Conservation (phyloP, 2,113 vertebrate genomes). For the Corythornis cristatus region DNA sequence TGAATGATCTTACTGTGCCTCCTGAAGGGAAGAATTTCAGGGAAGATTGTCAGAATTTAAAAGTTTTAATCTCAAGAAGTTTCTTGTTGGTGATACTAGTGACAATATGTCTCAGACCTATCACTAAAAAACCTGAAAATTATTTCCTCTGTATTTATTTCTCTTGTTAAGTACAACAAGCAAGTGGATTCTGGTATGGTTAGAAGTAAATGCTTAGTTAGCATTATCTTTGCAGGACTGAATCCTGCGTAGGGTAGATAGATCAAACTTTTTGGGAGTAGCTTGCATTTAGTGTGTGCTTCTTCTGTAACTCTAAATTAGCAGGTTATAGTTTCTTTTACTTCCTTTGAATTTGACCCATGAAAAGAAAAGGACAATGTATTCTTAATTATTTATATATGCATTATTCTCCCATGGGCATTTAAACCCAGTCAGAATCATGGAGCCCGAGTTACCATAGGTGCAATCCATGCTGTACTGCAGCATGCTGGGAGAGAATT, state of each 20-base stretch:
- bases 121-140: background rate
- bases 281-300: background rate
- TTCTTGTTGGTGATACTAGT: background rate
- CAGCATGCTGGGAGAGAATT: background rate
- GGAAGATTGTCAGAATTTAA: background rate
- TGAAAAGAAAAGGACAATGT: background rate
- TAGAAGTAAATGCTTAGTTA: background rate
- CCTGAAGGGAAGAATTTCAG: constrained; percentile 6
- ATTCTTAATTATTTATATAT: background rate
- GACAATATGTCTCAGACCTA: background rate
- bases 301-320: background rate
- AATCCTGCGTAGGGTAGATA: background rate
- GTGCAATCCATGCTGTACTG: background rate
- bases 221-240: background rate
- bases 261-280: background rate
- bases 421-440: background rate
- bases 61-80: constrained; percentile 15
- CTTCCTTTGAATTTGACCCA: background rate
- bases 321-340: background rate
- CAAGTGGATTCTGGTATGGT: background rate
- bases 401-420: background rate
- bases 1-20: constrained; percentile 11
- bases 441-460: accelerated
- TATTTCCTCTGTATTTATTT: background rate
- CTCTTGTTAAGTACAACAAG: background rate